Conservation (phyloP, 2,888 invertebrate genomes). For the Tachina lurida region DNA sequence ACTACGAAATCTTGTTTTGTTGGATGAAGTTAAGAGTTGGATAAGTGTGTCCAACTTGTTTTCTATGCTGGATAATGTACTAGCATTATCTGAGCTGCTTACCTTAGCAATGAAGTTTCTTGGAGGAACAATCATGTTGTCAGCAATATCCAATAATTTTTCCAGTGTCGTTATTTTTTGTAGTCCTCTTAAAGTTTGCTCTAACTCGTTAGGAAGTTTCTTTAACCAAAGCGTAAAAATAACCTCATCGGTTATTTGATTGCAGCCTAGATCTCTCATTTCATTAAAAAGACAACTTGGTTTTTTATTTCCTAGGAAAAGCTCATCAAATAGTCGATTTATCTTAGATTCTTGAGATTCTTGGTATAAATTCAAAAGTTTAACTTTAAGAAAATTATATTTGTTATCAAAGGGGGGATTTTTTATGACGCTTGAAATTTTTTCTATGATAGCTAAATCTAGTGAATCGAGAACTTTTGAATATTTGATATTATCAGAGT, state of each 20-base stretch:
- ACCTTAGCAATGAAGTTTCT: not conserved
- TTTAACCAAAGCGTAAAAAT: no score
- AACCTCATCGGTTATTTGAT: no score
- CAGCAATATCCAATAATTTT: not conserved
- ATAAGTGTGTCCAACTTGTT: not conserved
- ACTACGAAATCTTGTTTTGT: constrained; percentile 9
- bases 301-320: no score
- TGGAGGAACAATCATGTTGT: not conserved
- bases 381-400: not conserved
- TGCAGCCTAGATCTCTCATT: no score
- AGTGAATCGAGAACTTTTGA: no score
- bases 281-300: no score
- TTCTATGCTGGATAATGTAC: not conserved
- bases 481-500: no score
- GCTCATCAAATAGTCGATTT: not conserved
- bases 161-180: not conserved
- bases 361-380: not conserved
- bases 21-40: not conserved
- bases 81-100: not conserved
- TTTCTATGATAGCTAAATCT: not conserved
- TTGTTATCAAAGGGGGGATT: not conserved
- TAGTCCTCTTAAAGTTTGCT: not conserved
- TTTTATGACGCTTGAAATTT: constrained; percentile 10
- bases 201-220: not conserved
- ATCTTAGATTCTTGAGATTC: constrained; percentile 7